Evolutionary conservation across 1,140 invertebrate species (phyloP), one percentile per base, ranked within the genome.

Genomic region (Heliconius hewitsoni): DNA sequence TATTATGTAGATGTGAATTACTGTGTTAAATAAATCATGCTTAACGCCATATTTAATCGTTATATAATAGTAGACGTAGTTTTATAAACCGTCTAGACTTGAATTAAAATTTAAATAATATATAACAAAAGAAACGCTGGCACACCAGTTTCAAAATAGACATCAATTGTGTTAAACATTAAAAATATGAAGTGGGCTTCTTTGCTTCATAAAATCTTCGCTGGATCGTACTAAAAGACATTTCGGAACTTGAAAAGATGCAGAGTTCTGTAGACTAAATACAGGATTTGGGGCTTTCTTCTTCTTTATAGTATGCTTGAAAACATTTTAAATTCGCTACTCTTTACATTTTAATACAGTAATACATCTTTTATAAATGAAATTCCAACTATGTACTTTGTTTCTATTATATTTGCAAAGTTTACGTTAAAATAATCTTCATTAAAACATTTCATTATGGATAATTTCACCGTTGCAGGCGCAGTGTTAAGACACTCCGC

Each of bases 111-210:
- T 74, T 2, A n/a, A 37, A 27, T 60, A 74, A 72, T 34, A 72
- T n/a, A 78, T 46, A 79, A 79, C 78, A 79, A 79, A 52, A 74
- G 78, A 66, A 71, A 74, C 37, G 46, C 55, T 19, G 70, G 72
- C 73, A 78, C 23, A 79, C 74, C 70, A 71, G 77, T 16, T 79
- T 55, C 39, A 42, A 71, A 75, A 73, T 71, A 60, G 34, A 46
- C 57, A 60, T 19, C 34, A 72, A 60, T 79, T 76, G 16, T 79
- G 66, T n/a, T 60, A 75, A 76, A 72, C 70, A 79, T 76, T 73
- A 66, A 79, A 79, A 79, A 79, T 66, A 66, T 76, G 78, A 74
- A 79, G n/a, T 34, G 19, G 18, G 78, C 60, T 79, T 46, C 60
- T 73, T 55, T 70, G 71, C 46, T 37, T 79, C 73, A 37, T 71